Evolutionary conservation across 2,888 invertebrate species (phyloP), one percentile per base, ranked within the genome.

Genomic region (Dryobota labecula): DNA sequence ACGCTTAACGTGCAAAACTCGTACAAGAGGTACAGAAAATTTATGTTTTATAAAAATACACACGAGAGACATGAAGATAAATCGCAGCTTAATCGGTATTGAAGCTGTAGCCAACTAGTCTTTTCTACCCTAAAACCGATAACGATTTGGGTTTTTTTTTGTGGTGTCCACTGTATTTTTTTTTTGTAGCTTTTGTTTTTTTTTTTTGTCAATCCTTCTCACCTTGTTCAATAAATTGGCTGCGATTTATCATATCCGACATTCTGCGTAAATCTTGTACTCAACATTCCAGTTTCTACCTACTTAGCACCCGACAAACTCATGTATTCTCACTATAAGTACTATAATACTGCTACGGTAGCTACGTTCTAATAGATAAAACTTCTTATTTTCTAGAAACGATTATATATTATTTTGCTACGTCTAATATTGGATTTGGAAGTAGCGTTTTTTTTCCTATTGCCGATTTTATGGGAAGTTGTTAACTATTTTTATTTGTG

Each of bases 271-370:
- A 76, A 57, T 51, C n/a, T 60, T 72, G 38, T 75, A 71, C 41
- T 57, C 13, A n/a, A 47, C 36, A 41, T 27, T 58, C n/a, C 51
- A 0, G 47, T 24, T 63, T 7, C 8, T 18, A 41, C 41, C 24
- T 8, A 11, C 15, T 49, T 27, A 71, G 62, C 72, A 78, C 62
- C 71, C 43, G 4, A 51, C 51, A 58, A 78, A 41, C 3, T 20
- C 57, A 63, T 75, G 75, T 78, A 78, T 72, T 78, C 13, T 72
- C 27, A 78, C 62, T 63, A 41, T 5, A 68, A 20, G 6, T 36
- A 27, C 2, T 13, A 0, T 30, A 13, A 7, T 62, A 63, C 15
- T 24, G 0, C 53, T 45, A 74, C 6, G 2, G 2, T 38, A 38
- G 0, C 41, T 56, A 33, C 13, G 13, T 13, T 8, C 7, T 27